Evolutionary conservation across 2,888 invertebrate species (phyloP), one percentile per base, ranked within the genome.

Genomic region (Eupelmus urozonus): DNA sequence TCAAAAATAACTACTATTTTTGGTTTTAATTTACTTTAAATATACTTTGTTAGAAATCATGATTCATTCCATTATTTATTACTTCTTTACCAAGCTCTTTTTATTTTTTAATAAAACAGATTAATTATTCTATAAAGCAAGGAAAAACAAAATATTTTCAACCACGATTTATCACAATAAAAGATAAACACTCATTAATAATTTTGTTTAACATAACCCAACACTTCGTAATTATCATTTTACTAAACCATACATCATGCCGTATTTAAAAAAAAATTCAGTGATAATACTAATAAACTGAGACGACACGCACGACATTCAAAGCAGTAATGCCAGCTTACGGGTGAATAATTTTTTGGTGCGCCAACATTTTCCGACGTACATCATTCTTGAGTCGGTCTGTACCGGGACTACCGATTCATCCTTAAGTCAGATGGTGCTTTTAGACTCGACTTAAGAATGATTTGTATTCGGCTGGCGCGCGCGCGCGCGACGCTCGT

Each of bases 391-490:
- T 59, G 45, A 57, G 62, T 57, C 71, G 18, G 65, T 23, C 57
- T 63, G 57, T 74, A 74, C 51, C n/a, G n/a, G n/a, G n/a, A 34
- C 66, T 67, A 62, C 66, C 78, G 65, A 72, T 76, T 79, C 62
- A 79, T 76, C 72, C 69, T 72, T 60, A 73, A 65, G 72, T 59
- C 79, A n/a, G 45, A 2, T 13, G 9, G 16, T 13, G 72, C 70
- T 62, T 53, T 78, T 66, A 76, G 65, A 66, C 70, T 72, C 74
- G 79, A 78, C 81, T 81, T 80, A 79, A 78, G 72, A 60, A 78
- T 82, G 81, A 82, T 82, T 82, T 82, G 82, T 82, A 82, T 82
- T 80, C 81, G 29, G 67, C 40, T 16, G 59, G 40, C 51, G 59
- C 20, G 34, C 40, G 49, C 57, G 20, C 53, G 59, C 42, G 25